phyloP scores from a whole-genome alignment of 2,888 invertebrate genomes.

The Altica lythri region DNA sequence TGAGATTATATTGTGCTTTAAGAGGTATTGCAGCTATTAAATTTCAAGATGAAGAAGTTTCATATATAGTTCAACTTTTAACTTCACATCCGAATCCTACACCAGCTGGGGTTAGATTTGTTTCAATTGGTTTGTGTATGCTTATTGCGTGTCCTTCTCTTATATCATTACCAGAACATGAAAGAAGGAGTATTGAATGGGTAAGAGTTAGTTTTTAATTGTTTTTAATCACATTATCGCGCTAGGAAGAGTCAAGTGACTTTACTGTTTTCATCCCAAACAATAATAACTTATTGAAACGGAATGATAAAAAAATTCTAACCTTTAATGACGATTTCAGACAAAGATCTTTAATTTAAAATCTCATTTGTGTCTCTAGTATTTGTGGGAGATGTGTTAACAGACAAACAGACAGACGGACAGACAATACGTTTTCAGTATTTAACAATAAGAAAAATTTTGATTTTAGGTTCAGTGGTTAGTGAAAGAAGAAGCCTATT shows the following conservation, averaged over 20 bases:
- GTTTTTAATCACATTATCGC: too few species aligned
- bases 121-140: slow-evolving; percentile 91
- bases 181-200: slow-evolving; percentile 89
- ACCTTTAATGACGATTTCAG: too few species aligned
- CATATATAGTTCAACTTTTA: slow-evolving; percentile 78
- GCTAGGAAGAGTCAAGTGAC: too few species aligned
- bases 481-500: slow-evolving; percentile 86
- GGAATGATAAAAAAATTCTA: too few species aligned
- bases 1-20: slow-evolving; percentile 89
- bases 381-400: too few species aligned
- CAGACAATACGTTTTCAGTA: too few species aligned
- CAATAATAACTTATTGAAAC: too few species aligned
- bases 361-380: not conserved
- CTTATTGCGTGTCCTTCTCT: slow-evolving; percentile 91
- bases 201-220: slow-evolving; percentile 46
- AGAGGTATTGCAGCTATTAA: slow-evolving; percentile 86
- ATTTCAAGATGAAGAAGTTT: slow-evolving; percentile 91
- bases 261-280: too few species aligned
- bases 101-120: slow-evolving; percentile 89
- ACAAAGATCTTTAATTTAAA: too few species aligned
- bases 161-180: slow-evolving; percentile 71
- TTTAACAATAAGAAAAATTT: not conserved
- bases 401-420: too few species aligned
- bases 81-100: slow-evolving; percentile 88
- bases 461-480: slow-evolving; percentile 77